Evolutionary conservation across 2,888 invertebrate species (phyloP).

Genomic region (Mesorhabditis belari): DNA sequence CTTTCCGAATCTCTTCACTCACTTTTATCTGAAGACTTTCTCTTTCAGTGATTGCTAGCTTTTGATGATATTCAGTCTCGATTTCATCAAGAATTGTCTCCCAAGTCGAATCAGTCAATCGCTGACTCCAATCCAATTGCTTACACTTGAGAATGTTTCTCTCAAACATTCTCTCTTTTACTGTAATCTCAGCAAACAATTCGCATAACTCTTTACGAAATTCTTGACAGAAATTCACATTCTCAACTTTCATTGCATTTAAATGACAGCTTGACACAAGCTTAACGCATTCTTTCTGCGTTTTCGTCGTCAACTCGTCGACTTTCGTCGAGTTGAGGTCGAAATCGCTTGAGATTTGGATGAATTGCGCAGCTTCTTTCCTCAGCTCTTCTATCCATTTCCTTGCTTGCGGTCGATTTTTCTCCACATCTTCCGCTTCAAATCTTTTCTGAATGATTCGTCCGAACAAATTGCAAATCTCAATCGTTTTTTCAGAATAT

Average conservation of each 20-base stretch:
- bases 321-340: constrained; percentile 4
- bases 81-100: neutral
- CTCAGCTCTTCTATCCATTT: constrained; percentile 26
- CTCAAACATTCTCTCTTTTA: no score
- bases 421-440: constrained; percentile 25
- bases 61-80: neutral
- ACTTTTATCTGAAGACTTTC: neutral
- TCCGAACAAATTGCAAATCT: constrained; percentile 27
- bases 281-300: neutral
- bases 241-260: neutral
- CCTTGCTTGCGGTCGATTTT: constrained; percentile 14
- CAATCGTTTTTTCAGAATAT: constrained; percentile 26
- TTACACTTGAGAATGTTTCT: no score
- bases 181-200: neutral
- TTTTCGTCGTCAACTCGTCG: neutral
- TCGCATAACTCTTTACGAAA: no score
- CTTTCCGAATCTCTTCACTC: neutral
- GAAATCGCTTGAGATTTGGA: constrained; percentile 5
- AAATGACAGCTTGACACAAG: neutral
- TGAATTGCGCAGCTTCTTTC: constrained; percentile 15
- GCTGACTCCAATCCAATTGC: neutral
- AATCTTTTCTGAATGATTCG: constrained; percentile 28
- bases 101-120: neutral
- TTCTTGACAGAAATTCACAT: neutral
- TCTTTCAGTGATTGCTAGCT: neutral